These are phyloP conservation scores for Rhamnusium bicolor DNA, from an alignment of 2,888 invertebrate species.

Conservation along the genomic window DNA sequence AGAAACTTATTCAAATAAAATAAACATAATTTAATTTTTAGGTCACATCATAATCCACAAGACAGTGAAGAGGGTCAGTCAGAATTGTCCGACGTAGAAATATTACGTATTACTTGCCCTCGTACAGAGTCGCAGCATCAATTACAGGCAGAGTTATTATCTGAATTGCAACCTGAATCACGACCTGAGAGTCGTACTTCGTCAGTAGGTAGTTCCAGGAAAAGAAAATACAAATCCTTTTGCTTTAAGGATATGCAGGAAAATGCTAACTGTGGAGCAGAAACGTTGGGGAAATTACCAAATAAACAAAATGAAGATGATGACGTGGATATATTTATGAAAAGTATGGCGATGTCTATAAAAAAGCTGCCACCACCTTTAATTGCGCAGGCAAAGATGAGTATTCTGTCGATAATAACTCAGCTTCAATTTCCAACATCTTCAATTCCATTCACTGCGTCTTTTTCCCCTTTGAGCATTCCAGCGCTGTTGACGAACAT, in stretches of 20 bases:
- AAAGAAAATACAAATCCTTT: neutral
- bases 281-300: neutral
- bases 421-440: neutral
- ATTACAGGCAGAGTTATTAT: neutral
- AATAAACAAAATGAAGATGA: neutral
- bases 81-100: neutral
- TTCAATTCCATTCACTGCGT: neutral
- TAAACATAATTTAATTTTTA: neutral
- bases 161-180: neutral
- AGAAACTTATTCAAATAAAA: neutral
- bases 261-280: neutral
- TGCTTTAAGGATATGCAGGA: neutral
- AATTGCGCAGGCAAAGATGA: neutral
- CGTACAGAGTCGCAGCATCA: neutral
- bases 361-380: neutral
- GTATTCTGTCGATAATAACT: neutral
- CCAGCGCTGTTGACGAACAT: neutral
- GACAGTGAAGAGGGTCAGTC: neutral
- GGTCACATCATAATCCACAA: neutral
- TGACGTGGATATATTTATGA: constrained; percentile 14
- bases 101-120: neutral
- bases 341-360: neutral
- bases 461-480: neutral
- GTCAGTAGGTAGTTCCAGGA: neutral
- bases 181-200: neutral